Evolutionary conservation across 2,113 vertebrate genomes (phyloP).

Genomic region (Perognathus longimembris): DNA sequence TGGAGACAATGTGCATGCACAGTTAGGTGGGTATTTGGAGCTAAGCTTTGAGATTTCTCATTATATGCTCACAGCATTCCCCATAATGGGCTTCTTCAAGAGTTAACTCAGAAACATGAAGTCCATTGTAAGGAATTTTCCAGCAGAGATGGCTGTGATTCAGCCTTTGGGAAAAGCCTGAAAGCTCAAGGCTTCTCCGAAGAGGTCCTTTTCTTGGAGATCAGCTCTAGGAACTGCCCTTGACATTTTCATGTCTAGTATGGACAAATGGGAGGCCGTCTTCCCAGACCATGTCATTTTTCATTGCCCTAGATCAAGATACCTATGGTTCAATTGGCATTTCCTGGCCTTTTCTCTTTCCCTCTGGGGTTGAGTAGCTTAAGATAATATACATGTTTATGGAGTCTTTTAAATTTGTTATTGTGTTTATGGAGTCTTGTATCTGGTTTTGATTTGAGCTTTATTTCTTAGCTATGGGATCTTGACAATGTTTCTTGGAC

Average conservation of each 20-base stretch:
- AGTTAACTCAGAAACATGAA: not conserved
- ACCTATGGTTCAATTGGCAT: not conserved
- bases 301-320: not conserved
- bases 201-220: not conserved
- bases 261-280: not conserved
- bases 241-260: not conserved
- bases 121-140: not conserved
- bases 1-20: not conserved
- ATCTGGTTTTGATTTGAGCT: constrained; percentile 3
- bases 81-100: not conserved
- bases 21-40: not conserved
- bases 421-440: not conserved
- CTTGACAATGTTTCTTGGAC: not conserved
- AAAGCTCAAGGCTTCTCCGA: not conserved
- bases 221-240: not conserved
- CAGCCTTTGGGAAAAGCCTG: not conserved
- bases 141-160: not conserved
- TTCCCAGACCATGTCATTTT: not conserved
- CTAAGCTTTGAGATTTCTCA: constrained; percentile 17
- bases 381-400: not conserved
- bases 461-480: not conserved
- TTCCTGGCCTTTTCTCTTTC: not conserved
- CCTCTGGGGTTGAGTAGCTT: not conserved
- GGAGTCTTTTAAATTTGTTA: not conserved
- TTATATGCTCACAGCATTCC: constrained; percentile 2